Evolutionary conservation across 2,113 vertebrate species (phyloP).

Genomic region (Pelodiscus sinensis): DNA sequence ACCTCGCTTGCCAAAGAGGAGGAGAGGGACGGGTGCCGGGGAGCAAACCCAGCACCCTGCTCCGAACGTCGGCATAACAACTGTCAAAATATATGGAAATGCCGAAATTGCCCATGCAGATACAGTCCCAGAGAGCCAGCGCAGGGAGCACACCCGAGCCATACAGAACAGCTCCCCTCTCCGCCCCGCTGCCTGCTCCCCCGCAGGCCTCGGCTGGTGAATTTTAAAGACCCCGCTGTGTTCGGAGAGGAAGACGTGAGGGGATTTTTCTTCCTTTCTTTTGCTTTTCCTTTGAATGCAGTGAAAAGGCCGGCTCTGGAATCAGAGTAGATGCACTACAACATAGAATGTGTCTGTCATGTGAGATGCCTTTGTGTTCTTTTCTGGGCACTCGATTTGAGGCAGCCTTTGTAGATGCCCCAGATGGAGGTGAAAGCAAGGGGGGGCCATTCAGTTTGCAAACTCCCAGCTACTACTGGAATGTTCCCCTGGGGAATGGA

Average conservation of each 20-base stretch:
- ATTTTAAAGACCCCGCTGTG: conserved; percentile 29
- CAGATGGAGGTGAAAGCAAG: neutral
- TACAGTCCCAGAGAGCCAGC: neutral
- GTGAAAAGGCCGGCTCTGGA: neutral
- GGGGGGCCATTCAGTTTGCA: neutral
- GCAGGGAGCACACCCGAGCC: rapidly evolving
- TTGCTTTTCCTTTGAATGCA: neutral
- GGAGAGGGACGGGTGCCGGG: rapidly evolving
- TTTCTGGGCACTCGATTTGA: neutral
- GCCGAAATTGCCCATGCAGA: neutral
- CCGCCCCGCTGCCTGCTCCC: neutral
- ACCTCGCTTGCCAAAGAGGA: rapidly evolving
- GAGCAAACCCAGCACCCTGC: neutral
- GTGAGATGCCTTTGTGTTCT: neutral
- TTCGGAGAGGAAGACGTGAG: neutral
- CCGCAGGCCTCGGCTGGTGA: neutral
- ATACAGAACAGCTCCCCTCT: neutral
- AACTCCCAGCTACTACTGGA: neutral
- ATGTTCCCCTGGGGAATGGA: neutral
- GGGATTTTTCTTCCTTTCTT: neutral
- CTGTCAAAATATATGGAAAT: neutral
- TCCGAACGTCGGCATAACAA: conserved; percentile 20
- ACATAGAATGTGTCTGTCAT: rapidly evolving
- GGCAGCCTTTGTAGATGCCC: neutral
- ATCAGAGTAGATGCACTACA: rapidly evolving